A percentile compares a stretch with the other conserved stretches of the same genome.
Conservation (phyloP, 1,140 invertebrate species). For the Hydropsyche tenuis region DNA sequence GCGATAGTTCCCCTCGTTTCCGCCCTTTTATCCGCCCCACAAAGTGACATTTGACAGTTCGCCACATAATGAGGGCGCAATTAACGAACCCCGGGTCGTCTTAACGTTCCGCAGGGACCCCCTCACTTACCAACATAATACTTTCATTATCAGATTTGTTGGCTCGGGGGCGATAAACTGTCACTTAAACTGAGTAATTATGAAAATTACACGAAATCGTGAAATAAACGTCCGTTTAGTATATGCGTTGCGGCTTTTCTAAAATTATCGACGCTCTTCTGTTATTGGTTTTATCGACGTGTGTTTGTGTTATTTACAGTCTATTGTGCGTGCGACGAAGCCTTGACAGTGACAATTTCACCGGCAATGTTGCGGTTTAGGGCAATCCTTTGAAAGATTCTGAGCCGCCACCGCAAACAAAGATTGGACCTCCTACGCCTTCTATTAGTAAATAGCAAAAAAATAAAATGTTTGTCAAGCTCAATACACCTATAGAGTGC, state of each 20-base stretch:
- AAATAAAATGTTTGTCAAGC: too few species aligned
- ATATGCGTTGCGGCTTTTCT: not conserved
- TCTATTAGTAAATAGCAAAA: too few species aligned
- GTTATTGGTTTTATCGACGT: slow-evolving; percentile 22
- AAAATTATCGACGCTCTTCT: not conserved
- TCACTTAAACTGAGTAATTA: not conserved
- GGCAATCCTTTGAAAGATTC: slow-evolving; percentile 9
- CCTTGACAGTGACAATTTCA: slow-evolving; percentile 35
- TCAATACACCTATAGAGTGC: too few species aligned
- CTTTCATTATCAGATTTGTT: slow-evolving; percentile 31
- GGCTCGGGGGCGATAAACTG: too few species aligned
- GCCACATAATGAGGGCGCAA: slow-evolving; percentile 38
- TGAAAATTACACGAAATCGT: not conserved
- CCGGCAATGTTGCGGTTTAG: slow-evolving; percentile 22
- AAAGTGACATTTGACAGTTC: slow-evolving; percentile 41
- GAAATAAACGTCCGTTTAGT: not conserved
- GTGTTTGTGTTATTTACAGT: slow-evolving; percentile 28
- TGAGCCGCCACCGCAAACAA: slow-evolving; percentile 31
- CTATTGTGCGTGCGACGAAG: slow-evolving; percentile 28
- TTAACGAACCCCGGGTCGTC: slow-evolving; percentile 32
- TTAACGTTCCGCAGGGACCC: slow-evolving; percentile 14
- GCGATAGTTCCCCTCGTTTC: slow-evolving; percentile 32
- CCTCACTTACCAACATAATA: slow-evolving; percentile 8
- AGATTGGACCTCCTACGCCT: slow-evolving; percentile 9
- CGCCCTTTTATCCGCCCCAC: slow-evolving; percentile 13